Evolutionary conservation across 2,888 invertebrate species (phyloP), one percentile per base, ranked within the genome.

Genomic region (Andrena minutula): DNA sequence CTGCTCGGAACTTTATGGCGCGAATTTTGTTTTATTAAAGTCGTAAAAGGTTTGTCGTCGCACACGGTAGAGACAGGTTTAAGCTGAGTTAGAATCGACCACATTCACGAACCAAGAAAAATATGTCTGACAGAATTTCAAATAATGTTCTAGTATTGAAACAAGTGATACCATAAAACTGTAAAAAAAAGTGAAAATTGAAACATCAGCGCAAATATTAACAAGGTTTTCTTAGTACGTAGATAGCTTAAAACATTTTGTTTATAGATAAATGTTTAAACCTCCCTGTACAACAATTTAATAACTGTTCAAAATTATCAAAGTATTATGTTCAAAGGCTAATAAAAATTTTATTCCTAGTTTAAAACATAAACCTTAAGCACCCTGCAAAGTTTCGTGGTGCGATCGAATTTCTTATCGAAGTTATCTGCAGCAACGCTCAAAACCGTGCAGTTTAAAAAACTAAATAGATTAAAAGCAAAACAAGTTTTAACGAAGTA

Each of bases 11-110:
- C n/a, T 70, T 61, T 61, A 75, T 10, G 71, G 32, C 20, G 10
- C 1, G 12, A 56, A 26, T 49, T 61, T 61, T 70, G 51, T 20
- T 66, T 79, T 61, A 79, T 66, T 66, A 71, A 70, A 66, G 30
- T 66, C 61, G 30, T 75, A 75, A 75, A 75, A n/a, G 32, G 26
- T 61, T 58, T 35, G 60, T 51, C 12, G 7, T 26, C 26, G n/a
- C 12, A 16, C 2, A 16, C 12, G 23, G 12, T 10, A 2, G 2
- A 10, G 32, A 58, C 10, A 32, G n/a, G 12, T 49, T 47, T 41
- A 70, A 56, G 10, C 2, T n/a, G 6, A 4, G 8, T n/a, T 30
- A 28, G 8, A 12, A 47, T 47, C 47, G n/a, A 60, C 58, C 58
- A 30, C 6, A 12, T 32, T 35, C 32, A 41, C 35, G 23, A 23